These are phyloP conservation scores for Danaus chrysippus DNA, from an alignment of 2,888 invertebrate genomes.

Conservation along the genomic window DNA sequence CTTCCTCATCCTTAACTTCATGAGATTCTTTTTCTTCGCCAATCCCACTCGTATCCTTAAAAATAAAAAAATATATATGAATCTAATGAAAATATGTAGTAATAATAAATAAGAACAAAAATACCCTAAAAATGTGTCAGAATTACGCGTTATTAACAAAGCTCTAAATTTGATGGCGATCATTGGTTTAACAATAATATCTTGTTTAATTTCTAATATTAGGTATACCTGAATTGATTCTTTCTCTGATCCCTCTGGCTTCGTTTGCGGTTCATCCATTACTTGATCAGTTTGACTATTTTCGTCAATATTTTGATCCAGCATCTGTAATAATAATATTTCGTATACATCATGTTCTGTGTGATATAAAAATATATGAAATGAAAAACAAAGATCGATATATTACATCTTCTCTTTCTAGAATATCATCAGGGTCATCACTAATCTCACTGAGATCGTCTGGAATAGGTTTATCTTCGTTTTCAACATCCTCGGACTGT, in stretches of 20 bases:
- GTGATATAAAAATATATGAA: background rate
- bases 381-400: conserved; percentile 4
- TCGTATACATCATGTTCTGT: background rate
- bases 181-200: background rate
- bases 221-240: conserved; percentile 63
- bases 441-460: conserved; percentile 92
- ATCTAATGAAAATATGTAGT: no score
- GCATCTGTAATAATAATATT: conserved; percentile 50
- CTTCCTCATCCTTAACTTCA: conserved; percentile 83
- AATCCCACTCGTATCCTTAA: conserved; percentile 63
- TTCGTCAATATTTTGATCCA: conserved; percentile 65
- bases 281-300: conserved; percentile 58
- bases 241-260: conserved; percentile 60
- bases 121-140: no score
- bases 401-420: conserved; percentile 86
- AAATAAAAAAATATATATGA: background rate
- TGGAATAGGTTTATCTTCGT: conserved; percentile 77
- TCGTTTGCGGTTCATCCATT: conserved; percentile 50
- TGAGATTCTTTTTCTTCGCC: conserved; percentile 69
- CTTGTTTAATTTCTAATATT: conserved; percentile 5
- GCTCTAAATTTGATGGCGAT: no score
- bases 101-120: no score
- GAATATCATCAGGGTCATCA: conserved; percentile 92
- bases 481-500: conserved; percentile 61
- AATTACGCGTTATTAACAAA: no score